phyloP scores from a whole-genome alignment of 2,888 invertebrate genomes.

The Tortrix viridana region DNA sequence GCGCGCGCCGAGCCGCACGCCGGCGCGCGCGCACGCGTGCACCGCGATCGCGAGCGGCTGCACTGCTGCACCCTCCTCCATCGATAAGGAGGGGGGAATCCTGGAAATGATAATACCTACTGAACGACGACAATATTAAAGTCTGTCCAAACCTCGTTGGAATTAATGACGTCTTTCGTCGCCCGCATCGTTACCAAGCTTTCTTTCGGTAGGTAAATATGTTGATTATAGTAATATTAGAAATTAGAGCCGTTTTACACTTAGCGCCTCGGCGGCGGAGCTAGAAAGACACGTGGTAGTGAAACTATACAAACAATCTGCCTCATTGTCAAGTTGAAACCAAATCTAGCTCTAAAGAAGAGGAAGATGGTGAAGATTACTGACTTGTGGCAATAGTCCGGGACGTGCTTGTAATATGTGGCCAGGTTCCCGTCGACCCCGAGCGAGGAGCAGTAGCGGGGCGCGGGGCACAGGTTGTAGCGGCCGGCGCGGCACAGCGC shows the following conservation, averaged over 20 bases:
- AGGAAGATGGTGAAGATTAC: conserved; percentile 35
- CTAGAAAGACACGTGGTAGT: no score
- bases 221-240: no score
- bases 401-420: conserved; percentile 93
- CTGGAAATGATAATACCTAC: conserved; percentile 71
- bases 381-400: conserved; percentile 94
- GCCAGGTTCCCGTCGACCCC: conserved; percentile 93
- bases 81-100: conserved; percentile 92
- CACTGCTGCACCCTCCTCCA: conserved; percentile 96
- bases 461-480: conserved; percentile 95
- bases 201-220: no score
- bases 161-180: no score
- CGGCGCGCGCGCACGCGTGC: conserved; percentile 94
- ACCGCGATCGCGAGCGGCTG: conserved; percentile 97
- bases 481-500: conserved; percentile 91
- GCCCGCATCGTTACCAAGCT: no score
- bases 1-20: conserved; percentile 87
- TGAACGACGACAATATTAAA: no score
- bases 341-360: no score
- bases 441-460: conserved; percentile 95
- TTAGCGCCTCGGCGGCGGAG: no score
- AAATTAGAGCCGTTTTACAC: no score
- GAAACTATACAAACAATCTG: no score
- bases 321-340: no score
- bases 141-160: no score